A percentile compares a stretch with the other conserved stretches of the same genome.
Evolutionary conservation across 2,113 vertebrate species (phyloP).

Genomic region (Malurus cyaneus): DNA sequence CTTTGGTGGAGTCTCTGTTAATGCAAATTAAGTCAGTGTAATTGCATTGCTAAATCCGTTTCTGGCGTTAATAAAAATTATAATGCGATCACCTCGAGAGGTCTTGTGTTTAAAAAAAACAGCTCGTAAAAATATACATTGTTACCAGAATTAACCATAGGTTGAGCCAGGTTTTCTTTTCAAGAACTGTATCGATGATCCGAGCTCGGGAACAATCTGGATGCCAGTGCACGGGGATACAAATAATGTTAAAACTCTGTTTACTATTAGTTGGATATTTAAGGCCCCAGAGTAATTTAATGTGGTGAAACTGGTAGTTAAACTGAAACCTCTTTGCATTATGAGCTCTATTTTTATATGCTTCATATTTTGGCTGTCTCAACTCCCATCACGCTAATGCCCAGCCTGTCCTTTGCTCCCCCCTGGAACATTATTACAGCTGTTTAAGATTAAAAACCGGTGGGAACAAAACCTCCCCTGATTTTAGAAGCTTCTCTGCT

Average conservation of each 20-base stretch:
- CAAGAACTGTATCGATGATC: fast-evolving
- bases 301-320: background rate
- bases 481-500: slow-evolving; percentile 22
- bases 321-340: background rate
- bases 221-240: background rate
- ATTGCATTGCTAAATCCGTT: background rate
- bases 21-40: background rate
- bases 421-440: slow-evolving; percentile 21
- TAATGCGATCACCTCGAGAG: fast-evolving
- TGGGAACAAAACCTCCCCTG: slow-evolving; percentile 17
- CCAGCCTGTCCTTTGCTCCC: slow-evolving; percentile 8
- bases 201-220: fast-evolving
- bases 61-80: background rate
- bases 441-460: slow-evolving; percentile 37
- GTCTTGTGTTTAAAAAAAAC: background rate
- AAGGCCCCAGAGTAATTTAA: background rate
- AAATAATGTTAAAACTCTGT: background rate
- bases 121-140: fast-evolving
- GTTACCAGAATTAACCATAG: background rate
- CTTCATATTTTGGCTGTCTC: slow-evolving; percentile 23
- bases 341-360: slow-evolving; percentile 15
- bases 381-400: background rate
- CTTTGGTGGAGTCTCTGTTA: background rate
- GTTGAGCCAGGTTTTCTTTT: background rate
- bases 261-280: background rate